Base-by-base conservation (phyloP, 92 coral and sea anemone species). In the Porites rus region DNA sequence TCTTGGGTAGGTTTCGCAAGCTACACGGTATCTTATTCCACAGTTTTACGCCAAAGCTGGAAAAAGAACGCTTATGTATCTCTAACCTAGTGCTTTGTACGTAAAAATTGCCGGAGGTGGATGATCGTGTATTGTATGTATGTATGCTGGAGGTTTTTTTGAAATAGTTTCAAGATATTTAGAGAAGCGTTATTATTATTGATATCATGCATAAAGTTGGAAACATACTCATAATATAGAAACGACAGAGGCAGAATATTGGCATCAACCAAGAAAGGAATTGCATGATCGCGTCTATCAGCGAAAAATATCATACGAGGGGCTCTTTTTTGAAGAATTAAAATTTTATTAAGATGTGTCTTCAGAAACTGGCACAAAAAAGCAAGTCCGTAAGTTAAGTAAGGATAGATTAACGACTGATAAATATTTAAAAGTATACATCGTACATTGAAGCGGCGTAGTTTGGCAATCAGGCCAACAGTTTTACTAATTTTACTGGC, bases 311-410 rank as follows among this genome's bases (percentile, higher is more conserved):
- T 61, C 66, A 61, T 54, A 10, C 60, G 14, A 10, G 13, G 14
- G 60, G 60, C 60, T 10, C 60, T 10, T 13, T 10, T 54, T 65
- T 65, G 69, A 21, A 65, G 69, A 21, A 65, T 16, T 18, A 65
- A 65, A 65, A 18, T 65, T 65, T 65, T 18, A 16, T 21, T 65
- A 65, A 18, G 69, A 1, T 16, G 20, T 5, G 69, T 21, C 69
- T 65, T 18, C 69, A 7, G 13, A 8, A 25, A 9, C 69, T 64
- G 69, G 69, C 22, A 2, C 69, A 25, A 64, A 12, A 28, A 65
- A 65, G 69, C 69, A 18, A 65, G 69, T 65, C 69, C 69, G 24
- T 65, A 65, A 65, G 60, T 54, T 54, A 8, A 54, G 60, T 54
- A 74, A n/a, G 43, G 78, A 56, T 74, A 19, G 17, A 7, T 56